A percentile compares a stretch with the other conserved stretches of the same genome.
Evolutionary conservation across 2,113 vertebrate species (phyloP).

Genomic region (Macrotis lagotis): DNA sequence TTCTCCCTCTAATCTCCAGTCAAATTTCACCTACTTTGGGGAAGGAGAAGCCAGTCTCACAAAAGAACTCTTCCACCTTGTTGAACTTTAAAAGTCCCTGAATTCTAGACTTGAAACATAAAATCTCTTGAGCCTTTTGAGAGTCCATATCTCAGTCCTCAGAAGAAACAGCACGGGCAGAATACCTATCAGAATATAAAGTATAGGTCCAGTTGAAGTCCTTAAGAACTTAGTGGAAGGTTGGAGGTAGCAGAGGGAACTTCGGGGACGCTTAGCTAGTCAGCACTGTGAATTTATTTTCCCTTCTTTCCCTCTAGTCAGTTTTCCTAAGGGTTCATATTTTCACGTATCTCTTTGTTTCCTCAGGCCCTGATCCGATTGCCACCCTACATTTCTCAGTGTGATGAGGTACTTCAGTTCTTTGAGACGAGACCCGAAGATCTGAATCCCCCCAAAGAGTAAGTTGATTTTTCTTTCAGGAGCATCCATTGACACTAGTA

Average conservation of each 20-base stretch:
- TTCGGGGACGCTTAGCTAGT: background rate
- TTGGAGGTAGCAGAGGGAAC: background rate
- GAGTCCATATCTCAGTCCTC: background rate
- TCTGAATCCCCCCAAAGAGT: conserved; percentile 96
- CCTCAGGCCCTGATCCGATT: conserved; percentile 95
- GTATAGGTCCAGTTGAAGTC: background rate
- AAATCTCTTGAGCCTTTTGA: background rate
- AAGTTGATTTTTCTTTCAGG: conserved; percentile 75
- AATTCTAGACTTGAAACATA: background rate
- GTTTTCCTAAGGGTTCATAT: background rate
- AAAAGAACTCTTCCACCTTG: background rate
- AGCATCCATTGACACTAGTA: background rate
- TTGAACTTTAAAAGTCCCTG: background rate
- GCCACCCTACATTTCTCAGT: conserved; percentile 98
- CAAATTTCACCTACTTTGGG: background rate
- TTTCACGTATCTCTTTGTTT: conserved; percentile 28
- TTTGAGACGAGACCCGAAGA: conserved; percentile 98
- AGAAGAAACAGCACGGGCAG: background rate
- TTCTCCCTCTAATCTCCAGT: background rate
- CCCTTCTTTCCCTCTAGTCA: background rate
- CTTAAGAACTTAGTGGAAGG: background rate
- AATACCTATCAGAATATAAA: background rate
- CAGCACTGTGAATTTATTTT: background rate
- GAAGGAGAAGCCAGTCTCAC: background rate
- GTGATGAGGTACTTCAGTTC: conserved; percentile 96